Evolutionary conservation across 2,113 vertebrate species (phyloP), one percentile per base, ranked within the genome.

Genomic region (Spheniscus mendiculus): DNA sequence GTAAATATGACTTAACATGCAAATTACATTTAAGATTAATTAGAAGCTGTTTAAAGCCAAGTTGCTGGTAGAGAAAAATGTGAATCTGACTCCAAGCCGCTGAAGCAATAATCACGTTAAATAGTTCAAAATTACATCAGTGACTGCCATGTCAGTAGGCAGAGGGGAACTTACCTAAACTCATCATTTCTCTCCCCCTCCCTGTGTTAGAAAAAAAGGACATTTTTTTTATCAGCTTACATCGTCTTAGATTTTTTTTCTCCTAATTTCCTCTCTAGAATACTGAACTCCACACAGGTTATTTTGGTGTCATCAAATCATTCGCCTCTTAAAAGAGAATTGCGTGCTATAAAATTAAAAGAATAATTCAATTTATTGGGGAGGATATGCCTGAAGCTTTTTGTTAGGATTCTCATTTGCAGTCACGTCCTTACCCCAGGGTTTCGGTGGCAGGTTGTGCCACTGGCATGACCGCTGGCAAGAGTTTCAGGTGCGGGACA

Each of bases 401-500:
- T 96, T 79, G 45, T 95, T 69, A 74, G 89, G 81, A 93, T 94
- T 94, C 95, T 94, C 95, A 87, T 95, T 93, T 88, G 82, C 96
- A 90, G 87, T 80, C 89, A 97, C 95, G 81, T 92, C 84, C 94
- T 97, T 96, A 96, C 49, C 80, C 97, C 96, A 76, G 69, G 87
- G 98, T 98, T 98, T 97, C 96, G 96, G 97, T 98, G 98, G 96
- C 78, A 95, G 86, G 88, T 97, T 98, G 96, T 97, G 93, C 96
- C 92, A 58, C 90, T 95, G 55, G 96, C 83, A 89, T 94, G 89
- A 97, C 89, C 66, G 65, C 86, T 65, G 77, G 50, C 71, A 85
- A 90, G 85, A 94, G 96, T 97, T 96, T 93, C 91, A 98, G 93
- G 96, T 98, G 95, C 97, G 98, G 98, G 76, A 81, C 30, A 19